These are phyloP conservation scores for Cephus rjabovi DNA, from an alignment of 2,888 invertebrate species.

Conservation along the genomic window DNA sequence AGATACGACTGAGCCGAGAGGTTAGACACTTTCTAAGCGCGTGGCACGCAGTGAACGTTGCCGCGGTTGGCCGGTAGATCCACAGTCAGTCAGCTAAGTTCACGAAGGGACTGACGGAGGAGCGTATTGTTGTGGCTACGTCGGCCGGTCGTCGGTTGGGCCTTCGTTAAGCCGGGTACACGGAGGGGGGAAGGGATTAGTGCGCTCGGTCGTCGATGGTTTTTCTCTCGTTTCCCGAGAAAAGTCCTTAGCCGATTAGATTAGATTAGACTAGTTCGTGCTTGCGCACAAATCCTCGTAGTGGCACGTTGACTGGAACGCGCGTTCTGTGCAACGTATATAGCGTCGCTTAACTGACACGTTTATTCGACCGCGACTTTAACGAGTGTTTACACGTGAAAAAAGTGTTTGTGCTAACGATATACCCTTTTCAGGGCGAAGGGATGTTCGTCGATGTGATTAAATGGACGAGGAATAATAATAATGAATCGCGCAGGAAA, in stretches of 20 bases:
- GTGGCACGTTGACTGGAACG: neutral
- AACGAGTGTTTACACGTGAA: neutral
- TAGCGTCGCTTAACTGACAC: neutral
- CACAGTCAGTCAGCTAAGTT: neutral
- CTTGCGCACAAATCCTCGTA: neutral
- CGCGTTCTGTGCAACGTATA: neutral
- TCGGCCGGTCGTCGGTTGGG: neutral
- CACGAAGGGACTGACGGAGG: neutral
- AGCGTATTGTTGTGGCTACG: neutral
- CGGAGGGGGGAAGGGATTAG: neutral
- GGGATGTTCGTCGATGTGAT: neutral
- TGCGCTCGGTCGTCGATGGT: neutral
- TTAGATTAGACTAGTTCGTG: neutral
- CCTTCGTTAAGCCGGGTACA: neutral
- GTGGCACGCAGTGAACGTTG: conserved; percentile 21
- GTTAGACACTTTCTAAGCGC: conserved; percentile 36
- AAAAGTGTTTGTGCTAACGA: neutral
- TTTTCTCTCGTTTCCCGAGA: neutral
- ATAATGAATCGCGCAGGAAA: too few relatives aligned
- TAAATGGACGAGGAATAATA: neutral
- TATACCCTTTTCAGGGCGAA: neutral
- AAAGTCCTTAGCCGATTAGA: neutral
- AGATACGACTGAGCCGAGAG: conserved; percentile 14
- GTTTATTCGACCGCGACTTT: neutral
- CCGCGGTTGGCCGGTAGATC: conserved; percentile 1